A percentile compares a stretch with the other conserved stretches of the same genome.
These are phyloP conservation scores for Andrena trimmerana DNA, from an alignment of 2,888 invertebrate species.

Conservation along the genomic window DNA sequence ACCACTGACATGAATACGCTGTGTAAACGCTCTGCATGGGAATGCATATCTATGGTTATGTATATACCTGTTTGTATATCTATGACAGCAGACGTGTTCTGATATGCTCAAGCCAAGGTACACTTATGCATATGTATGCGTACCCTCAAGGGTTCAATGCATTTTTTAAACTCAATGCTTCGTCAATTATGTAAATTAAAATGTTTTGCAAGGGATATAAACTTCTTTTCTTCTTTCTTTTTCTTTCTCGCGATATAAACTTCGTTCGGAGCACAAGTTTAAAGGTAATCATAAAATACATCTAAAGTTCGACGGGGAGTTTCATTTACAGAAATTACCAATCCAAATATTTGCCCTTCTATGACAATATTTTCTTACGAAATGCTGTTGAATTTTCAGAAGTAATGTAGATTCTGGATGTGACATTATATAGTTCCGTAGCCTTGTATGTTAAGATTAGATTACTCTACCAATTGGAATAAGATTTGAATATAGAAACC, in stretches of 20 bases:
- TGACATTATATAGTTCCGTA: too few relatives aligned
- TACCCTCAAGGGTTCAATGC: neutral
- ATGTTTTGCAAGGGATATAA: neutral
- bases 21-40: neutral
- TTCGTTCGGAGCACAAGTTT: neutral
- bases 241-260: neutral
- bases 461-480: too few relatives aligned
- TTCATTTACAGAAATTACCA: neutral
- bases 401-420: too few relatives aligned
- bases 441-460: too few relatives aligned
- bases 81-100: conserved; percentile 6
- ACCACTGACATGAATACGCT: conserved; percentile 13
- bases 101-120: conserved; percentile 16
- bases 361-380: too few relatives aligned
- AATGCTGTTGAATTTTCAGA: too few relatives aligned
- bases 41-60: conserved; percentile 11
- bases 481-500: too few relatives aligned
- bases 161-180: conserved; percentile 18
- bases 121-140: conserved; percentile 32
- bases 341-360: too few relatives aligned
- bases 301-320: neutral
- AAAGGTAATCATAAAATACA: neutral
- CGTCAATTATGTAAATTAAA: neutral
- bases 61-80: conserved; percentile 14
- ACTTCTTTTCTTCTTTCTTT: too few relatives aligned